phyloP scores from a whole-genome alignment of 2,888 invertebrate genomes.

The Sphaerophoria taeniata region DNA sequence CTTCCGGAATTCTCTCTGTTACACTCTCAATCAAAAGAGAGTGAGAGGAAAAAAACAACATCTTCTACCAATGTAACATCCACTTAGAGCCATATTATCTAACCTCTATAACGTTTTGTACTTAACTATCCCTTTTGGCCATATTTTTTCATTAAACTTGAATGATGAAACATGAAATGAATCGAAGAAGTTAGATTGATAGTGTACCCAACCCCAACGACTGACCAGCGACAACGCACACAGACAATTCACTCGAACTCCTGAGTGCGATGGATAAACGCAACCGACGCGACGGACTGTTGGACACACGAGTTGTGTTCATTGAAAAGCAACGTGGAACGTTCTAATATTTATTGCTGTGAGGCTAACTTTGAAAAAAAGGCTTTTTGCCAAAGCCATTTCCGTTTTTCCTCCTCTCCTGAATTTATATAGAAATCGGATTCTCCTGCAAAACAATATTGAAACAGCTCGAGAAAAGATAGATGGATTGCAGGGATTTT shows the following conservation, averaged over 20 bases:
- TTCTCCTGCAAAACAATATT: not conserved
- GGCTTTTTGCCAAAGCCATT: slow-evolving; percentile 49
- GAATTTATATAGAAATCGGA: not conserved
- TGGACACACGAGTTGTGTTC: not conserved
- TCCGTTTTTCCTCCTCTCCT: slow-evolving; percentile 15
- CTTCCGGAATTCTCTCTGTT: not conserved
- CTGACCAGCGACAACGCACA: too few relatives aligned
- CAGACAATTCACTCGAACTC: too few relatives aligned
- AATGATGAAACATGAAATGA: slow-evolving; percentile 74
- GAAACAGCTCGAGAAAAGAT: slow-evolving; percentile 50
- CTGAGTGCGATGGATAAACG: too few relatives aligned
- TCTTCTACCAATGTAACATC: slow-evolving; percentile 43
- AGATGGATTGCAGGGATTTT: slow-evolving; percentile 62
- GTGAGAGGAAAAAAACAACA: not conserved
- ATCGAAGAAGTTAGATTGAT: slow-evolving; percentile 67
- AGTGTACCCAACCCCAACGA: not conserved
- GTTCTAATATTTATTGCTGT: slow-evolving; percentile 67
- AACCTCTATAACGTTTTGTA: slow-evolving; percentile 54
- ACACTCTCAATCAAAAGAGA: slow-evolving; percentile 1
- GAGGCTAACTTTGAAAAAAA: slow-evolving; percentile 59
- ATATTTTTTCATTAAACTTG: slow-evolving; percentile 74
- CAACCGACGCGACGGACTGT: not conserved
- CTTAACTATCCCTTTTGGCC: slow-evolving; percentile 64
- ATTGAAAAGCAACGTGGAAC: slow-evolving; percentile 32
- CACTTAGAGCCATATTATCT: slow-evolving; percentile 55